Conservation (phyloP, 2,797 vertebrate genomes). For the Macrochelys suwanniensis region DNA sequence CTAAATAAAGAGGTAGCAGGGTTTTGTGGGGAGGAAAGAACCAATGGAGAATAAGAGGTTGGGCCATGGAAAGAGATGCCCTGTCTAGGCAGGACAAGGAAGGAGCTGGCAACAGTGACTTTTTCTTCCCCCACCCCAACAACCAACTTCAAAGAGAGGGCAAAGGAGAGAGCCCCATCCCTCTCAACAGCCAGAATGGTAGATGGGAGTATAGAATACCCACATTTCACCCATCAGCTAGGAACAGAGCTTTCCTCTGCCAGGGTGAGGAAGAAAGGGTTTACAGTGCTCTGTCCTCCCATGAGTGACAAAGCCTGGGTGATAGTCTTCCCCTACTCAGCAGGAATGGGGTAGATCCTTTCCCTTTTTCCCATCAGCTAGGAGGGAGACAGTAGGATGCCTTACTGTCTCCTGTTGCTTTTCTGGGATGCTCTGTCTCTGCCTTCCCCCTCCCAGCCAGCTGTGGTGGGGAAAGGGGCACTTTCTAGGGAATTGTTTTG, state of each 20-base stretch:
- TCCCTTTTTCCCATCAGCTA: neutral
- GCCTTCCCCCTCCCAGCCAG: neutral
- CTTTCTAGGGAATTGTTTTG: neutral
- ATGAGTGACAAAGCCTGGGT: neutral
- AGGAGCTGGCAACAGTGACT: neutral
- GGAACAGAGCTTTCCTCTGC: neutral
- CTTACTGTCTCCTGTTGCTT: neutral
- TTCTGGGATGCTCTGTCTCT: neutral
- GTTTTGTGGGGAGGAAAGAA: neutral
- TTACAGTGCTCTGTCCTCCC: neutral
- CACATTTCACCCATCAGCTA: neutral
- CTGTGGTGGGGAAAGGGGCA: neutral
- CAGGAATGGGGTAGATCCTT: neutral
- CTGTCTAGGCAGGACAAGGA: neutral
- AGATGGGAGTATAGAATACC: neutral
- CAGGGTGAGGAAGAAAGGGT: neutral
- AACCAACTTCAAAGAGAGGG: neutral
- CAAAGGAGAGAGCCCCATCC: neutral
- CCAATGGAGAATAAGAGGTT: neutral
- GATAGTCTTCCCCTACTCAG: neutral
- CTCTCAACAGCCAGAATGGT: neutral
- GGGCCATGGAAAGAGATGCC: neutral
- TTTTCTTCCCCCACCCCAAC: neutral
- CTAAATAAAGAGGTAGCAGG: neutral
- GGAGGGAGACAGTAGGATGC: neutral